These are phyloP conservation scores for Chymomyza costata DNA, from an alignment of 1,140 invertebrate genomes.

Conservation along the genomic window DNA sequence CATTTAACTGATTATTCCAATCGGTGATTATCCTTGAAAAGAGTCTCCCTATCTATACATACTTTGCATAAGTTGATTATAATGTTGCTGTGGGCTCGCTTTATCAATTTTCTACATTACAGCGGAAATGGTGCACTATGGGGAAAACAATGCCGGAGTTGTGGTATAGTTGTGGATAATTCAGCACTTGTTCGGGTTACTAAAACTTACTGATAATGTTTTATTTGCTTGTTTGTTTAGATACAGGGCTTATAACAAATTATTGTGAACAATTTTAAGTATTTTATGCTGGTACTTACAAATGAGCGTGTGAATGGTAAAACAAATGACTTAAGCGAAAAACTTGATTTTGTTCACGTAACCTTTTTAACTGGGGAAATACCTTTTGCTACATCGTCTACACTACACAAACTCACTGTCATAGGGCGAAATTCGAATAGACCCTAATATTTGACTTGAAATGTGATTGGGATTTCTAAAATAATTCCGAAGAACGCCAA, in stretches of 20 bases:
- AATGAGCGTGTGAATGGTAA: constrained; percentile 6
- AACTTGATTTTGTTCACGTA: constrained; percentile 47
- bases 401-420: too few relatives aligned
- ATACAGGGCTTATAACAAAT: constrained; percentile 49
- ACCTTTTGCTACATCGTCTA: too few relatives aligned
- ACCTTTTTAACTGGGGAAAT: too few relatives aligned
- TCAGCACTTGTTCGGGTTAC: constrained; percentile 13
- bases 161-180: constrained; percentile 7
- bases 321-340: constrained; percentile 60
- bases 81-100: constrained; percentile 18
- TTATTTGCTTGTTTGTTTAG: constrained; percentile 24
- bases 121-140: constrained; percentile 68
- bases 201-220: constrained; percentile 31
- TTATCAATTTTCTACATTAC: constrained; percentile 55
- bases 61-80: constrained; percentile 26
- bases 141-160: constrained; percentile 39
- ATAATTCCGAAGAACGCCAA: too few relatives aligned
- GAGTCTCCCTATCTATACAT: constrained; percentile 50
- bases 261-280: constrained; percentile 21
- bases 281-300: constrained; percentile 14
- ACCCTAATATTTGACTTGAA: too few relatives aligned
- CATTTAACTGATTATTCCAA: constrained; percentile 69
- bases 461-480: too few relatives aligned
- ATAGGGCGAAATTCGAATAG: too few relatives aligned
- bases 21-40: constrained; percentile 60